These are phyloP conservation scores for Meloidogyne exigua DNA, from an alignment of 1,140 invertebrate genomes.

Conservation along the genomic window DNA sequence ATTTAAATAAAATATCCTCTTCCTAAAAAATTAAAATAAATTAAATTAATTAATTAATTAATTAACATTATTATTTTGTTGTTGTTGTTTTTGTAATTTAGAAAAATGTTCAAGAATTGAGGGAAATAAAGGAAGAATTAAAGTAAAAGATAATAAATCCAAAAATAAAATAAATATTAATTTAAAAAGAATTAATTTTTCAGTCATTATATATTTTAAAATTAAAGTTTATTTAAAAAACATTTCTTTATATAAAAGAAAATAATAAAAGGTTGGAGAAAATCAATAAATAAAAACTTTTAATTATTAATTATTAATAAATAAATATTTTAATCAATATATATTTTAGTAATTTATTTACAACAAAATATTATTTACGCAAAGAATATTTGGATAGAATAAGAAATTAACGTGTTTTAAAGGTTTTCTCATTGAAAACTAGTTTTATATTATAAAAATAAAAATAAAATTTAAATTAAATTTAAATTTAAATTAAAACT, in stretches of 20 bases:
- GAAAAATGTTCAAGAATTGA: conserved; percentile 54
- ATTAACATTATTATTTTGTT: conserved; percentile 26
- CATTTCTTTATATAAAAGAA: background rate
- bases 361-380: too few relatives aligned
- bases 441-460: background rate
- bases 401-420: too few relatives aligned
- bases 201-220: background rate
- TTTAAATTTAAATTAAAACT: too few relatives aligned
- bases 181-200: conserved; percentile 34
- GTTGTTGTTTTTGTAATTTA: conserved; percentile 10
- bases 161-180: conserved; percentile 50
- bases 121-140: conserved; percentile 61
- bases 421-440: too few relatives aligned
- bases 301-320: too few relatives aligned
- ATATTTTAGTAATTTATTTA: too few relatives aligned
- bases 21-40: background rate
- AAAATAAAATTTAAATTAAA: too few relatives aligned
- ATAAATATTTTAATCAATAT: too few relatives aligned
- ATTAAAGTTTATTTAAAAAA: too few relatives aligned
- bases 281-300: background rate
- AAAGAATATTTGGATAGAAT: too few relatives aligned
- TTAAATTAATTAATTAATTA: background rate
- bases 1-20: conserved; percentile 53
- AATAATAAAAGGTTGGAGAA: background rate
- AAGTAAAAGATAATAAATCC: conserved; percentile 61